These are phyloP conservation scores for Dorcus hopei DNA, from an alignment of 2,888 invertebrate genomes.

Conservation along the genomic window DNA sequence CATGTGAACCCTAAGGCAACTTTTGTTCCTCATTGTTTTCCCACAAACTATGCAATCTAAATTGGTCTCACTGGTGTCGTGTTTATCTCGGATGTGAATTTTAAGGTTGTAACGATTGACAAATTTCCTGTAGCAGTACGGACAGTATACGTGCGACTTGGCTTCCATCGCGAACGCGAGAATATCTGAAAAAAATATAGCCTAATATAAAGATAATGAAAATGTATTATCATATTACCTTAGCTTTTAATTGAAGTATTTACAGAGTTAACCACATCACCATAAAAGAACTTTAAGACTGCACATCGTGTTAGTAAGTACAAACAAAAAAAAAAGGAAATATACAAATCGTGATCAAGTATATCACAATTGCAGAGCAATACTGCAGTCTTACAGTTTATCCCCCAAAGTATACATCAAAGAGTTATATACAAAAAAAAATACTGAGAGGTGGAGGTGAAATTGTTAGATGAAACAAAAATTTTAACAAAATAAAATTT, in stretches of 20 bases:
- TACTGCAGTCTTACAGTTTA: constrained; percentile 23
- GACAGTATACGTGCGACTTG: constrained; percentile 59
- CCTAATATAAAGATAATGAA: constrained; percentile 31
- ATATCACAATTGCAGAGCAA: neutral
- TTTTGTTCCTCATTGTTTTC: constrained; percentile 63
- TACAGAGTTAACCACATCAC: constrained; percentile 29
- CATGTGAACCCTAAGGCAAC: constrained; percentile 63
- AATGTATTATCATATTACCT: constrained; percentile 26
- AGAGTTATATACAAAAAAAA: constrained; percentile 8
- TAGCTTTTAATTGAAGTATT: constrained; percentile 27
- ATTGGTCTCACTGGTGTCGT: constrained; percentile 64
- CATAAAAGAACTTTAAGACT: constrained; percentile 13
- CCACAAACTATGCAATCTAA: constrained; percentile 69
- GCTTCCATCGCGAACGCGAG: constrained; percentile 39
- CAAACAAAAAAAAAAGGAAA: neutral
- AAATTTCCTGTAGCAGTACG: constrained; percentile 61
- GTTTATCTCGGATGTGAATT: constrained; percentile 69
- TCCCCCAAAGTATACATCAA: constrained; percentile 3
- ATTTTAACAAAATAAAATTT: constrained; percentile 1
- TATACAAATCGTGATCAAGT: neutral
- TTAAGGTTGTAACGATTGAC: constrained; percentile 68
- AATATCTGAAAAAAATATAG: constrained; percentile 36
- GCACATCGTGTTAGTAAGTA: constrained; percentile 2
- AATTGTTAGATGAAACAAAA: neutral
- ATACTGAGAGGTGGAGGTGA: constrained; percentile 7